Evolutionary conservation across 2,888 invertebrate genomes (phyloP).

Genomic region (Onthophagus sagittarius): DNA sequence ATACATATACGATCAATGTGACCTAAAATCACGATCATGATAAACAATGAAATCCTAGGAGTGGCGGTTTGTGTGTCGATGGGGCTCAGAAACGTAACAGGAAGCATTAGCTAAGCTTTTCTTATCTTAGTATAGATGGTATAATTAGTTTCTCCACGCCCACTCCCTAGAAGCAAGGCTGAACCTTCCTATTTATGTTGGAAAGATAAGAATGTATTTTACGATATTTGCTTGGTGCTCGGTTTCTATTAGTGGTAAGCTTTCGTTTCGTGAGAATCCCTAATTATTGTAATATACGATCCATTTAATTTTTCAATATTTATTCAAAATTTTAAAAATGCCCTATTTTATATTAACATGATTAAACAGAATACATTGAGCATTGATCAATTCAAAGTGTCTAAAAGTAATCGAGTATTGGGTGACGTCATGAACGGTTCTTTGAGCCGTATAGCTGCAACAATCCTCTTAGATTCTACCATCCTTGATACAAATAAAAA

Average conservation of each 20-base stretch:
- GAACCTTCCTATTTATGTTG: slow-evolving; percentile 4
- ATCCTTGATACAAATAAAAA: no score
- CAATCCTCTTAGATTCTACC: no score
- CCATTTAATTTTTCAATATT: no score
- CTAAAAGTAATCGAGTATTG: no score
- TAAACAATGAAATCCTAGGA: not conserved
- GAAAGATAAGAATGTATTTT: slow-evolving; percentile 8
- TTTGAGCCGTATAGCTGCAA: no score
- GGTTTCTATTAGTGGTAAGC: not conserved
- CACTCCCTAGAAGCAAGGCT: not conserved
- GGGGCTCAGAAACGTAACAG: slow-evolving; percentile 9
- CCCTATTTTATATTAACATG: no score
- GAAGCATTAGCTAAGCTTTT: slow-evolving; percentile 6
- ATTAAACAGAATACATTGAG: no score
- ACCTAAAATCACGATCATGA: not conserved
- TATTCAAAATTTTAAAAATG: no score
- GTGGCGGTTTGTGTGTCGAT: not conserved
- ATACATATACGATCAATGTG: not conserved
- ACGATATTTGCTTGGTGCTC: slow-evolving; percentile 6
- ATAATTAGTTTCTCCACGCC: slow-evolving; percentile 13
- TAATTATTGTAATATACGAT: not conserved
- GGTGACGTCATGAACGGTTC: no score
- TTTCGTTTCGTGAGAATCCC: not conserved
- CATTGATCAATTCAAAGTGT: no score
- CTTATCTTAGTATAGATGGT: slow-evolving; percentile 7